phyloP scores from a whole-genome alignment of 2,113 vertebrate genomes.

The Dicerorhinus sumatrensis region DNA sequence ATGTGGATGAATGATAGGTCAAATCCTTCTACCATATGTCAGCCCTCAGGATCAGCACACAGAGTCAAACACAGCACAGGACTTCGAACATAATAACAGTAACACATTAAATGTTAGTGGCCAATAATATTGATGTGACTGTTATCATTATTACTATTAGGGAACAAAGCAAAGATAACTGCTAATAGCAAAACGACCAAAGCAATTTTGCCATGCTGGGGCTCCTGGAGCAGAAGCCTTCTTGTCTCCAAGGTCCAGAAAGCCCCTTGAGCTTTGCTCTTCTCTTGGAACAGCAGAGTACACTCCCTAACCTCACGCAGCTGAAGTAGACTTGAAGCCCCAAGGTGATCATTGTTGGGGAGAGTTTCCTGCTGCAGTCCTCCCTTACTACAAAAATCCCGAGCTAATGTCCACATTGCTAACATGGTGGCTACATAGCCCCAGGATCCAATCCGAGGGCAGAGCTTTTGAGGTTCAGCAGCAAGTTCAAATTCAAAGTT shows the following conservation, averaged over 20 bases:
- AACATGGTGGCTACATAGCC: accelerated
- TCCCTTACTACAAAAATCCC: background rate
- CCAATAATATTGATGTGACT: background rate
- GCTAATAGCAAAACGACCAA: background rate
- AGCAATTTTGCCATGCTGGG: background rate
- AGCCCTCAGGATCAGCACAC: background rate
- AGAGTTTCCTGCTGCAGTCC: background rate
- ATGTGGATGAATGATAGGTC: background rate
- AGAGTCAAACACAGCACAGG: background rate
- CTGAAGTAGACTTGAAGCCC: background rate
- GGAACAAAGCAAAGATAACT: background rate
- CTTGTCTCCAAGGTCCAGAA: background rate
- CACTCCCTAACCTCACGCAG: background rate
- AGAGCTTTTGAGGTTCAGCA: background rate
- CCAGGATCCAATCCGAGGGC: background rate
- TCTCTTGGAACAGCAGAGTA: background rate
- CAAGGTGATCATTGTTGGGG: background rate
- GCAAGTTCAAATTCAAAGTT: background rate
- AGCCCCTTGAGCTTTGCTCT: background rate
- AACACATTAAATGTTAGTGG: background rate
- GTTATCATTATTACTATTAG: background rate
- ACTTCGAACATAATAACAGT: background rate
- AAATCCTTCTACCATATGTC: background rate
- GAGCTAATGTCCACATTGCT: background rate
- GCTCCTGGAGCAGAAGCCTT: background rate